Percentiles rank a stretch among this genome's conserved stretches.
phyloP scores from a whole-genome alignment of 2,113 vertebrate genomes.

The Carlito syrichta region DNA sequence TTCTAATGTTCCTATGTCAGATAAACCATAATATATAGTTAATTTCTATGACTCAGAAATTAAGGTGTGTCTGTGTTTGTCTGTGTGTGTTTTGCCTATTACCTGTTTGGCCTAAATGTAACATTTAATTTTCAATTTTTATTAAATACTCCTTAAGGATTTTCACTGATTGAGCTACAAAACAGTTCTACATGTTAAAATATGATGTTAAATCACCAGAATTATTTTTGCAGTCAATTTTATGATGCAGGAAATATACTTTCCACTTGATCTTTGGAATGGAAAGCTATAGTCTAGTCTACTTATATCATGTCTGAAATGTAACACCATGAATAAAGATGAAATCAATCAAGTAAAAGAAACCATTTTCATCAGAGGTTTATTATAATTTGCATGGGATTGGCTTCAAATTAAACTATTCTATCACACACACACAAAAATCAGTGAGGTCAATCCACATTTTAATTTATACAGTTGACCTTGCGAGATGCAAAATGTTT shows the following conservation, averaged over 20 bases:
- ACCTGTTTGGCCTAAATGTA: not conserved
- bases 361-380: not conserved
- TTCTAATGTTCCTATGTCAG: not conserved
- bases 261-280: not conserved
- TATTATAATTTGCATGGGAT: not conserved
- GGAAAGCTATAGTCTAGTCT: not conserved
- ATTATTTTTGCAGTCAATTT: not conserved
- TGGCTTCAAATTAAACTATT: conserved; percentile 28
- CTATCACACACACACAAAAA: not conserved
- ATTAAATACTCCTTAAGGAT: not conserved
- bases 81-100: not conserved
- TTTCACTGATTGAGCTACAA: not conserved
- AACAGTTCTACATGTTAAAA: not conserved
- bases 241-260: not conserved
- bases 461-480: not conserved
- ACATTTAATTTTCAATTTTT: conserved; percentile 7
- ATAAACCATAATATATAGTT: not conserved
- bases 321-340: conserved; percentile 12
- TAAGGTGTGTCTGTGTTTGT: not conserved
- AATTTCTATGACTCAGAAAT: not conserved
- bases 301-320: not conserved
- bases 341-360: not conserved
- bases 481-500: conserved; percentile 5
- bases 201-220: not conserved
- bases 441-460: not conserved